Evolutionary conservation across 2,797 vertebrate genomes (phyloP).

Genomic region (Malurus splendens): DNA sequence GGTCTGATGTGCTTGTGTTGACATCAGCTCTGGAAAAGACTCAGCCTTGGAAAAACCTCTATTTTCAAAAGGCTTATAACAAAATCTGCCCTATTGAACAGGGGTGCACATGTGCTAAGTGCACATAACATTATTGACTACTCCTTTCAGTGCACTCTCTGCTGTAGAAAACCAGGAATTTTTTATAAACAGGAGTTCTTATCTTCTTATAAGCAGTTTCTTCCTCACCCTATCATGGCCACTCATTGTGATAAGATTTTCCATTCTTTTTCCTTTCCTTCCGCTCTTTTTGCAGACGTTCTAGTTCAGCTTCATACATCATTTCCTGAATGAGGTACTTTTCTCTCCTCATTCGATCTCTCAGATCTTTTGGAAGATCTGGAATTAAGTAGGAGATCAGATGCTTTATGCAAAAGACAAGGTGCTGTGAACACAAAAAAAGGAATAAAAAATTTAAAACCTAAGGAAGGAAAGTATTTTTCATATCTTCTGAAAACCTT

Average conservation of each 20-base stretch:
- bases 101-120: background rate
- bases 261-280: slow-evolving; percentile 80
- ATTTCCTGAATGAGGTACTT: slow-evolving; percentile 85
- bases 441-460: background rate
- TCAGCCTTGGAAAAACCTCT: slow-evolving; percentile 2
- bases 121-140: background rate
- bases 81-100: background rate
- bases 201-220: background rate
- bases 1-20: background rate
- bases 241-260: slow-evolving; percentile 79
- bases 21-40: background rate
- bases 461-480: background rate
- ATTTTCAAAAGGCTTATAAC: background rate
- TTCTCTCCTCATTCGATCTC: slow-evolving; percentile 82
- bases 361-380: slow-evolving; percentile 82
- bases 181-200: background rate
- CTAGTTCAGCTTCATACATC: slow-evolving; percentile 84
- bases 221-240: slow-evolving; percentile 70
- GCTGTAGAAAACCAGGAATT: background rate
- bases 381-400: slow-evolving; percentile 85
- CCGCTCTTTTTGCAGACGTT: slow-evolving; percentile 79
- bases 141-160: background rate
- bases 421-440: slow-evolving; percentile 70
- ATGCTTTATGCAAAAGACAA: slow-evolving; percentile 84
- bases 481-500: background rate